Base-by-base conservation (phyloP, 2,113 vertebrate species). In the Gallinago media region DNA sequence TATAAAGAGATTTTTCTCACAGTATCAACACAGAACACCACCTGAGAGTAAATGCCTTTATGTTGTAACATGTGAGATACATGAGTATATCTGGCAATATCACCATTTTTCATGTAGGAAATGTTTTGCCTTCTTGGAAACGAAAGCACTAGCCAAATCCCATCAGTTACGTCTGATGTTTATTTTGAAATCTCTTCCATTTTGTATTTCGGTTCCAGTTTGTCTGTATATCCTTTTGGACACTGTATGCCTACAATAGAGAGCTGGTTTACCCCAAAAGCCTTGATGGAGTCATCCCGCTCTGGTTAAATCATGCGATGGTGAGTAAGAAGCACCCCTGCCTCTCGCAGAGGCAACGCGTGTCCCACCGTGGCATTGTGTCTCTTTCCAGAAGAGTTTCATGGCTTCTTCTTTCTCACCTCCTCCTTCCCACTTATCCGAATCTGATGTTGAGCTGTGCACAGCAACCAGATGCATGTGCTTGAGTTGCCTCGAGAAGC, bases 241-340 rank as follows among this genome's bases (percentile, higher is more conserved):
- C 44, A 8, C 89, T 99, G 47, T 99, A 98, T 85, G 92, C 95
- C 61, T 99, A 99, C 38, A 98, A 99, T 79, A 97, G 98, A 97
- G 97, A 99, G 62, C 95, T 99, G 34, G 77, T 99, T 91, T 99
- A 99, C 84, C 99, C 99, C 26, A 98, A 98, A 52, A 85, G 61
- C 26, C 92, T 99, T 13, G 99, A 99, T 74, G 34, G 26, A 38
- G 72, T 99, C 95, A 98, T 99, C 88, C 98, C 99, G 2, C 63
- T 46, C 5, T 99, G 99, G 99, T 54, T 99, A 65, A 99, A 99
- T 89, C 99, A 99, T 0, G 98, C 98, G 25, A 98, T 99, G 99
- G 99, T 99, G 91, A 98, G 98, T 98, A 88, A 79, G 42, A 92
- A 92, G 92, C 44, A 52, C 17, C 27, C 27, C n/a, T 59, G 77